Evolutionary conservation across 2,113 vertebrate species (phyloP), one percentile per base, ranked within the genome.

Genomic region (Neogobius melanostomus): DNA sequence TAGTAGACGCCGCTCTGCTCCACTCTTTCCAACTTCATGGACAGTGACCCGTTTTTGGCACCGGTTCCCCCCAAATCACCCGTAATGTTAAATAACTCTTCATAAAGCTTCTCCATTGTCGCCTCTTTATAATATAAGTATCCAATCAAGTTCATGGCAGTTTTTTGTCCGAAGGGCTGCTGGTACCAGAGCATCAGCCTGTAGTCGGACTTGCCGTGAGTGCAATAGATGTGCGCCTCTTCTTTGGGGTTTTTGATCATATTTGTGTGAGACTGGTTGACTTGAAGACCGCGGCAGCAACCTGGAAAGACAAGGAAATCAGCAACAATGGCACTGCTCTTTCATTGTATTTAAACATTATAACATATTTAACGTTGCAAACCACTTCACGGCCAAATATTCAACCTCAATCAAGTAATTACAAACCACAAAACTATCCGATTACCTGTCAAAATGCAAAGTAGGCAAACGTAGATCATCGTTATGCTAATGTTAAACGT

Each of bases 1-100:
- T 80, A 88, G 69, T 85, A 88, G 3, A 84, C 72, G 3, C 69
- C 79, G 6, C 52, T 81, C 69, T 84, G 66, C 11, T 81, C 64
- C 3, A 64, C 8, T 17, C 5, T 46, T 6, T 46, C 68, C 0
- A 79, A 53, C 5, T 62, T 6, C 3, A 44, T 1, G 1, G 60
- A 28, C 1, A 78, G 66, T 48, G 78, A 83, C 3, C 10, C 72
- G 0, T 82, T 85, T 64, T 85, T 84, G 14, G 62, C 61, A 3
- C 2, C 17, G 0, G 11, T 44, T 10, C 43, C 62, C 44, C 74
- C 53, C 17, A 85, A 1, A 54, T 87, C 62, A 21, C 86, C 86
- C 0, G 28, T 63, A 16, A 89, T 54, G 0, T 48, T 80, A 11
- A 84, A 87, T n/a, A 44, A 46, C 1, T 63, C 5, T 16, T 71